Percentiles rank a stretch among this genome's conserved stretches.
Evolutionary conservation across 2,113 vertebrate species (phyloP).

Genomic region (Zosterops hypoxanthus): DNA sequence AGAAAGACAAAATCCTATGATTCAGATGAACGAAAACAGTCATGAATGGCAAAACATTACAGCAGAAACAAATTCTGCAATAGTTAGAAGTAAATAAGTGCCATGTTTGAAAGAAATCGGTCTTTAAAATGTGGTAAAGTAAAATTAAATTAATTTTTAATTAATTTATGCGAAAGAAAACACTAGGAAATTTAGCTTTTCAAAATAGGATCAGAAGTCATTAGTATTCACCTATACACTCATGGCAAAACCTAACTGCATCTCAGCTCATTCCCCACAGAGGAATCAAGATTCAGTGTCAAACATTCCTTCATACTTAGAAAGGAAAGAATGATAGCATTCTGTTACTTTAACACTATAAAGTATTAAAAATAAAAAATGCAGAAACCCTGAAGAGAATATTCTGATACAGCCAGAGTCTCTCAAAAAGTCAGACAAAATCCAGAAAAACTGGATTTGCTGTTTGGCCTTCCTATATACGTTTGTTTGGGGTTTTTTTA

Average conservation of each 20-base stretch:
- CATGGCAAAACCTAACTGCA: constrained; percentile 19
- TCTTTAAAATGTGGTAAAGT: not conserved
- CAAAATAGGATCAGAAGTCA: constrained; percentile 42
- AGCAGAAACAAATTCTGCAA: not conserved
- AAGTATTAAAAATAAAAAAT: not conserved
- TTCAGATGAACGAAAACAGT: not conserved
- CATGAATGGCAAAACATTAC: not conserved
- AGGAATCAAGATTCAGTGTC: not conserved
- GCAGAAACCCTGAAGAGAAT: constrained; percentile 39
- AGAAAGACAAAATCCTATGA: not conserved
- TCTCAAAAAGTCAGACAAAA: constrained; percentile 4
- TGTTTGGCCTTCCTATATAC: not conserved
- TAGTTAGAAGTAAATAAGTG: not conserved
- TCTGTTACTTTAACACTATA: not conserved
- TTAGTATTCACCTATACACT: constrained; percentile 13
- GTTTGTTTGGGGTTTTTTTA: not conserved
- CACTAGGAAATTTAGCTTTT: not conserved
- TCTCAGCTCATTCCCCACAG: not conserved
- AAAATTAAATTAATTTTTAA: not conserved
- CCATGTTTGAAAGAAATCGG: not conserved
- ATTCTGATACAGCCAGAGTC: not conserved
- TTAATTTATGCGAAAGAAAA: not conserved
- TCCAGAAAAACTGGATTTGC: not conserved
- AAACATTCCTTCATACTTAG: not conserved
- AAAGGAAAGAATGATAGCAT: constrained; percentile 38